Evolutionary conservation across 2,113 vertebrate genomes (phyloP).

Genomic region (Tachysurus fulvidraco): DNA sequence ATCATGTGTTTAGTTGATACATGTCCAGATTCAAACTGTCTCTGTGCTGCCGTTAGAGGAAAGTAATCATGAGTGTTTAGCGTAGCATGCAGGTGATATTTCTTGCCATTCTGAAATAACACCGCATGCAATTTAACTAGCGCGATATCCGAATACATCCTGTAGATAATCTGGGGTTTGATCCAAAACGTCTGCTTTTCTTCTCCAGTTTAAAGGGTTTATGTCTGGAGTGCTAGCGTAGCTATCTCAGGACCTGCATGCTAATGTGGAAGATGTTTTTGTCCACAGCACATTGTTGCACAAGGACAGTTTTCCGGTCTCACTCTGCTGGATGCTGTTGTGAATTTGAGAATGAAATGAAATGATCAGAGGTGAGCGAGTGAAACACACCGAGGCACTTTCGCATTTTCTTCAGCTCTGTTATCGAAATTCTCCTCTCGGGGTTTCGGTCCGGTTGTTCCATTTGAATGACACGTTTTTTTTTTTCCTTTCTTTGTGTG

Average conservation of each 20-base stretch:
- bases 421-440: conserved; percentile 35
- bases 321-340: background rate
- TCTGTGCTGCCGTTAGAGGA: background rate
- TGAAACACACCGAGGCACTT: background rate
- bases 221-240: background rate
- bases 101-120: background rate
- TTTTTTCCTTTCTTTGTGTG: background rate
- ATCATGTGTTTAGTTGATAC: no score
- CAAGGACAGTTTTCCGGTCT: background rate
- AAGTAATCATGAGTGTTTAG: background rate
- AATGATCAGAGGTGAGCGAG: conserved; percentile 14
- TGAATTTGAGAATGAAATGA: conserved; percentile 11
- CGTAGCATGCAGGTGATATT: background rate
- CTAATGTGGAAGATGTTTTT: background rate
- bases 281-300: background rate
- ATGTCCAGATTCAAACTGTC: background rate
- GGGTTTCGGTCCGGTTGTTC: conserved; percentile 48
- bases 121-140: background rate
- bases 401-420: background rate
- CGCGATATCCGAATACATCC: background rate
- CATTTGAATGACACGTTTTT: conserved; percentile 47
- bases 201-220: background rate
- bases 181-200: background rate
- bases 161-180: background rate
- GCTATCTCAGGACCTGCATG: background rate